These are phyloP conservation scores for Manacus vitellinus DNA, from an alignment of 2,113 vertebrate genomes.

Conservation along the genomic window DNA sequence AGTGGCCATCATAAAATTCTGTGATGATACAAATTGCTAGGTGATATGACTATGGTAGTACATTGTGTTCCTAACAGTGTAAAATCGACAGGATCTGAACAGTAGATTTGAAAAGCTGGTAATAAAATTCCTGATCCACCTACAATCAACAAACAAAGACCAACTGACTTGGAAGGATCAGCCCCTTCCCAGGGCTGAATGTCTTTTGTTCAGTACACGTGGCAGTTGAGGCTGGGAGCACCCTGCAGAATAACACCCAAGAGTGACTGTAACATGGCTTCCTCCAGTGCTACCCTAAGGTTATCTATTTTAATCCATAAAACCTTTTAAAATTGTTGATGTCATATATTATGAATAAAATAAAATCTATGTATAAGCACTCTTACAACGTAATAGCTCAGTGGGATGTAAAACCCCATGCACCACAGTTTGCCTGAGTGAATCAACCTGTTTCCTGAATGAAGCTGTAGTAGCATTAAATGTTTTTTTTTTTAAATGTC, in stretches of 20 bases:
- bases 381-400: constrained; percentile 32
- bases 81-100: background rate
- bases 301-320: constrained; percentile 20
- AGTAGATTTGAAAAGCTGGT: background rate
- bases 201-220: background rate
- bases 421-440: constrained; percentile 29
- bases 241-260: background rate
- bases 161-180: background rate
- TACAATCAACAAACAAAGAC: background rate
- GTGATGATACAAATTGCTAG: background rate
- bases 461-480: background rate
- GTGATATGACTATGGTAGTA: background rate
- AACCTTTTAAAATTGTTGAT: constrained; percentile 9
- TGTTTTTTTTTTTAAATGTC: background rate
- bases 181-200: background rate
- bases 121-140: background rate
- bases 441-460: constrained; percentile 37
- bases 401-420: constrained; percentile 29
- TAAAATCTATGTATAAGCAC: constrained; percentile 34
- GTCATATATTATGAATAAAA: constrained; percentile 45
- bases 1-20: background rate
- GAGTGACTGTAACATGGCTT: constrained; percentile 1
- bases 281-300: background rate
- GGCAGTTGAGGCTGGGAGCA: background rate
- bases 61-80: background rate